These are phyloP conservation scores for Sinosuthora webbiana DNA, from an alignment of 2,113 vertebrate genomes.

Conservation along the genomic window DNA sequence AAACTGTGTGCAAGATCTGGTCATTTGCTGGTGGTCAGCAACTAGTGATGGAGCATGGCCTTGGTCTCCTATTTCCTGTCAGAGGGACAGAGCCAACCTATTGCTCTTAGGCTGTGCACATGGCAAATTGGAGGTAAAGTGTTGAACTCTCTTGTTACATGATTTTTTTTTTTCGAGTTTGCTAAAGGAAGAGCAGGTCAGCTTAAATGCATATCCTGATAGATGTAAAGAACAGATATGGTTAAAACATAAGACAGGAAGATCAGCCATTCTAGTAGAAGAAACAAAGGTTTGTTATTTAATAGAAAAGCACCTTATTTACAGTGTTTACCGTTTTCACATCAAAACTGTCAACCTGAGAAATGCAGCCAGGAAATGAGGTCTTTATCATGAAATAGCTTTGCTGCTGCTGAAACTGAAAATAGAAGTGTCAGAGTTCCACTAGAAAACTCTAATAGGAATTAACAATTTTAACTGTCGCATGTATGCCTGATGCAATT, in stretches of 20 bases:
- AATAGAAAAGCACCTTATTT: not conserved
- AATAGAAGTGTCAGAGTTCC: not conserved
- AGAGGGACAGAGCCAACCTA: constrained; percentile 84
- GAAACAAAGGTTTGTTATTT: not conserved
- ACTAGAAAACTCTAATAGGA: not conserved
- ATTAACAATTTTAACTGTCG: not conserved
- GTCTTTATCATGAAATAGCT: not conserved
- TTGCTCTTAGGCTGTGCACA: constrained; percentile 81
- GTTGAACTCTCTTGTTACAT: not conserved
- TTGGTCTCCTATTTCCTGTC: constrained; percentile 83
- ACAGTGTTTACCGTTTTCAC: not conserved
- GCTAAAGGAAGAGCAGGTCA: not conserved
- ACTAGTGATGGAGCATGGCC: constrained; percentile 81
- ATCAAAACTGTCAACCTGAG: not conserved
- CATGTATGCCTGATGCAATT: not conserved
- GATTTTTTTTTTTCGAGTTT: not conserved
- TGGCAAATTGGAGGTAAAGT: constrained; percentile 85
- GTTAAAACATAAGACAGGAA: not conserved
- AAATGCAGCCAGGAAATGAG: not conserved
- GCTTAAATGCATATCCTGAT: not conserved
- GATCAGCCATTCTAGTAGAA: not conserved
- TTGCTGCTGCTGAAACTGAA: not conserved
- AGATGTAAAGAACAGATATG: not conserved
- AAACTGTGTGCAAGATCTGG: constrained; percentile 81
- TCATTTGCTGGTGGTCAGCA: constrained; percentile 89